Evolutionary conservation across 2,113 vertebrate genomes (phyloP).

Genomic region (Cottus gobio): DNA sequence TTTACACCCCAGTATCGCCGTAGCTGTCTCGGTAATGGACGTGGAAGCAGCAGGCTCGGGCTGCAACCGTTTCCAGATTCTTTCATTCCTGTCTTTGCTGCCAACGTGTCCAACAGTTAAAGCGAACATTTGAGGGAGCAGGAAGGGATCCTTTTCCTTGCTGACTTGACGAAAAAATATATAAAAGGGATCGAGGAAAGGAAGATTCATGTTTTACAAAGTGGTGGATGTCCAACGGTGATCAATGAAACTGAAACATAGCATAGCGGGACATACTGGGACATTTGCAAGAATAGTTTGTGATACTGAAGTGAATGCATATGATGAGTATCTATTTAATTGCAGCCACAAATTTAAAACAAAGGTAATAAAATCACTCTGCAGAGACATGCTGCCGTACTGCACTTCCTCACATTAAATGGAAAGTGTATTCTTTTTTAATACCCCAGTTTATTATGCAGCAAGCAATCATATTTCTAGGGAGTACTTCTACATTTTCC

Average conservation of each 20-base stretch:
- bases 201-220: slow-evolving; percentile 28
- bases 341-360: not conserved
- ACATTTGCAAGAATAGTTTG: not conserved
- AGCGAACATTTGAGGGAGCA: slow-evolving; percentile 16
- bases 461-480: slow-evolving; percentile 9
- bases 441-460: slow-evolving; percentile 8
- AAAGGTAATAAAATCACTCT: not conserved
- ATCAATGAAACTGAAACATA: not conserved
- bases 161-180: slow-evolving; percentile 35
- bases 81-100: slow-evolving; percentile 25
- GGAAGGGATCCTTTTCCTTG: slow-evolving; percentile 33
- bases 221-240: not conserved
- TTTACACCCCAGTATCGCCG: not conserved
- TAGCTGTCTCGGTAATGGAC: slow-evolving; percentile 26
- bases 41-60: not conserved
- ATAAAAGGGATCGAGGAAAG: slow-evolving; percentile 12
- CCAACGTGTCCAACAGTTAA: slow-evolving; percentile 9
- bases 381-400: not conserved
- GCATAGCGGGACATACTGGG: not conserved
- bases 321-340: not conserved
- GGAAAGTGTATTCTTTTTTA: slow-evolving; percentile 4
- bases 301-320: not conserved
- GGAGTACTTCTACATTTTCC: not conserved
- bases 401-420: not conserved
- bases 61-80: slow-evolving; percentile 28